These are phyloP conservation scores for Helogale parvula DNA, from an alignment of 2,113 vertebrate genomes.

Conservation along the genomic window DNA sequence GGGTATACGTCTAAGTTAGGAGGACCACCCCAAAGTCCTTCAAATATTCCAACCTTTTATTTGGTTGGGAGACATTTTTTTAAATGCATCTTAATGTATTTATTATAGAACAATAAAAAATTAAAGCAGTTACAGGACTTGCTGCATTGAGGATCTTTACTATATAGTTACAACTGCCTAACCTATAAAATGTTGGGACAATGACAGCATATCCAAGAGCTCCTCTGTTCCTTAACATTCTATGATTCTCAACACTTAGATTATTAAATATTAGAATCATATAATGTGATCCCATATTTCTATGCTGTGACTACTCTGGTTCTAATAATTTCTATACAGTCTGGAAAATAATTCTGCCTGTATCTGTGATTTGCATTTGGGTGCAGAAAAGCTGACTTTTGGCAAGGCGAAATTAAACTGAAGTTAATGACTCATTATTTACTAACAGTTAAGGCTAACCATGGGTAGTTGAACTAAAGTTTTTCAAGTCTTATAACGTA, in stretches of 20 bases:
- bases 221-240: neutral
- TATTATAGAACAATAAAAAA: constrained; percentile 29
- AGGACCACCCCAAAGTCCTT: neutral
- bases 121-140: neutral
- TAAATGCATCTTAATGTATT: neutral
- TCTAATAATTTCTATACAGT: neutral
- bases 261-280: neutral
- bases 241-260: neutral
- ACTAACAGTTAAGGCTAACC: neutral
- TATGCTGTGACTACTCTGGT: neutral
- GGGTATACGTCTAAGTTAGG: neutral
- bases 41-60: constrained; percentile 20
- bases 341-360: neutral
- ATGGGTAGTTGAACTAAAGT: neutral
- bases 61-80: neutral
- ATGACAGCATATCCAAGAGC: neutral
- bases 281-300: neutral
- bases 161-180: neutral
- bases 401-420: neutral
- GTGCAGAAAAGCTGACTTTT: neutral
- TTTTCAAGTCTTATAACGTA: neutral
- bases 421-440: neutral
- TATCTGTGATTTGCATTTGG: neutral
- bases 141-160: neutral
- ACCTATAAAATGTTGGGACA: neutral